Conservation (phyloP, 2,888 invertebrate species). For the Agrilus mali region DNA sequence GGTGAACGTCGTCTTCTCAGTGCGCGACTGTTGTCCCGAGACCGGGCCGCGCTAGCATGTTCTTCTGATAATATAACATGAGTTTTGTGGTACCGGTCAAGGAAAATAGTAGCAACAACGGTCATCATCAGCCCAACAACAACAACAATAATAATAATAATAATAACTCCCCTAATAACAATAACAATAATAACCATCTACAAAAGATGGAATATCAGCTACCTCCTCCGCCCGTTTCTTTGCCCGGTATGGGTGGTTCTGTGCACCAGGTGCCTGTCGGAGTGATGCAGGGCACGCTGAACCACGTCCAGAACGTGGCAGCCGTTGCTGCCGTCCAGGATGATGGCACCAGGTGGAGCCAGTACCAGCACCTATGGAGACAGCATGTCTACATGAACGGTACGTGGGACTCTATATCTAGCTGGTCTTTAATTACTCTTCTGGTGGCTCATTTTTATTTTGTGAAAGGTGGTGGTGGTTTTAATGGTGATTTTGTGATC, state of each 20-base stretch:
- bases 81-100: constrained; percentile 36
- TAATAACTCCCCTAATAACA: background rate
- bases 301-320: constrained; percentile 39
- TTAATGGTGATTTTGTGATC: no score
- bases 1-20: constrained; percentile 2
- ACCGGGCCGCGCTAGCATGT: constrained; percentile 32
- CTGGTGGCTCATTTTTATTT: background rate
- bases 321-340: constrained; percentile 35
- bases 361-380: constrained; percentile 67
- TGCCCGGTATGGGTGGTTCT: constrained; percentile 24
- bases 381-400: constrained; percentile 71
- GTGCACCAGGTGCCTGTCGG: constrained; percentile 46
- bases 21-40: constrained; percentile 21
- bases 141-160: no score
- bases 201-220: constrained; percentile 38
- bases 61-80: constrained; percentile 22
- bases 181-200: no score
- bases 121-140: no score
- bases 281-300: constrained; percentile 51
- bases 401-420: constrained; percentile 25
- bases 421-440: background rate
- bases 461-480: background rate
- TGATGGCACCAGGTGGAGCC: constrained; percentile 49
- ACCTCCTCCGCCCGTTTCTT: constrained; percentile 34
- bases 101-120: constrained; percentile 14